Percentiles rank a stretch among this genome's conserved stretches.
Evolutionary conservation across 2,113 vertebrate species (phyloP).

Genomic region (Ibidorhyncha struthersii): DNA sequence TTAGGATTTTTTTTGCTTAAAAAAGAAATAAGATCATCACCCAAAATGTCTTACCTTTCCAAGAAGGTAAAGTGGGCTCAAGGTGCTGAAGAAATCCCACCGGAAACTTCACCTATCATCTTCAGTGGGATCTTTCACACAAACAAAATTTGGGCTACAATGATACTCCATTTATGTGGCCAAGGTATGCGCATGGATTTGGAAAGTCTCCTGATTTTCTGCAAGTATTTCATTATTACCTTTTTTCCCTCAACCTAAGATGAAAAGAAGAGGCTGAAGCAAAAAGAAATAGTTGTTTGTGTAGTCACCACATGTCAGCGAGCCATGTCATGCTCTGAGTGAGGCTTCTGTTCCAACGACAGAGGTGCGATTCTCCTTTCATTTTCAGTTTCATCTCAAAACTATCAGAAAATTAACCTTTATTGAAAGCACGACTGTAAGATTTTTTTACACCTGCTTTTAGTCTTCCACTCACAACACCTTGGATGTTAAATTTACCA

Average conservation of each 20-base stretch:
- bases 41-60: not conserved
- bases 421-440: conserved; percentile 39
- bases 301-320: conserved; percentile 45
- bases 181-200: not conserved
- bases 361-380: conserved; percentile 45
- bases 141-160: not conserved
- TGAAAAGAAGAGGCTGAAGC: conserved; percentile 52
- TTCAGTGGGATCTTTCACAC: not conserved
- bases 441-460: conserved; percentile 32
- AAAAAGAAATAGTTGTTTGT: conserved; percentile 46
- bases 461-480: not conserved
- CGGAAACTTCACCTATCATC: not conserved
- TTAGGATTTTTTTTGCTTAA: not conserved
- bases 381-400: conserved; percentile 64
- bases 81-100: not conserved
- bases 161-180: not conserved
- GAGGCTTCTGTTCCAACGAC: conserved; percentile 1
- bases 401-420: conserved; percentile 66
- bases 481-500: conserved; percentile 57
- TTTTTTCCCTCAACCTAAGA: conserved; percentile 19
- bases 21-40: not conserved
- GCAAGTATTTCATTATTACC: not conserved
- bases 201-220: conserved; percentile 16
- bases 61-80: not conserved
- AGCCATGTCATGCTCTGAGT: conserved; percentile 25